These are phyloP conservation scores for Philereme transversata DNA, from an alignment of 2,888 invertebrate species.

Conservation along the genomic window DNA sequence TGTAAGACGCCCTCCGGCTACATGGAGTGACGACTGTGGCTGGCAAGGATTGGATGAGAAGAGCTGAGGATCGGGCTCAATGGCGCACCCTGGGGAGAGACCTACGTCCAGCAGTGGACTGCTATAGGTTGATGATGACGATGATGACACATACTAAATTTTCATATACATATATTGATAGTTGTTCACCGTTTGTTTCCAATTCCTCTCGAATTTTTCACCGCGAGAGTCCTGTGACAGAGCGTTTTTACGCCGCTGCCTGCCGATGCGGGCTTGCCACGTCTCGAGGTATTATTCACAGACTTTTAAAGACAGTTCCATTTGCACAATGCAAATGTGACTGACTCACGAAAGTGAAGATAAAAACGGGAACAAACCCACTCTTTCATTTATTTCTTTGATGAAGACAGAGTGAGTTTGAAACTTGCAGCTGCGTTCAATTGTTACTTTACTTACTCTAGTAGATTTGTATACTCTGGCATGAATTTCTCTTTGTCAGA, in stretches of 20 bases:
- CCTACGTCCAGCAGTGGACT: too few relatives aligned
- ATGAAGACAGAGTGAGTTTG: conserved; percentile 60
- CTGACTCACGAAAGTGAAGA: conserved; percentile 58
- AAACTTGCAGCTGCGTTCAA: conserved; percentile 69
- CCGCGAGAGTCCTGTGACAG: conserved; percentile 6
- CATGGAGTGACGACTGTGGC: too few relatives aligned
- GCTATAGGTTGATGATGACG: too few relatives aligned
- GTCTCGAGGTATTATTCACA: conserved; percentile 42
- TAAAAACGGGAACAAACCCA: conserved; percentile 45
- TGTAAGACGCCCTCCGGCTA: too few relatives aligned
- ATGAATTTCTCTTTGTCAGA: conserved; percentile 52
- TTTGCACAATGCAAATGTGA: conserved; percentile 67
- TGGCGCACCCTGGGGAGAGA: too few relatives aligned
- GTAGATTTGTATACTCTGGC: conserved; percentile 58
- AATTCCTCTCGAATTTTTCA: conserved; percentile 8
- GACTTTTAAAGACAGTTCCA: conserved; percentile 52
- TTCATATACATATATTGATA: too few relatives aligned
- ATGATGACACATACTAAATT: too few relatives aligned
- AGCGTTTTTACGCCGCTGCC: conserved; percentile 12
- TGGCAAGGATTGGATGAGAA: too few relatives aligned
- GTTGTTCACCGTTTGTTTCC: conserved; percentile 4
- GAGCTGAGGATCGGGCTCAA: too few relatives aligned
- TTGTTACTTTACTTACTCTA: conserved; percentile 63
- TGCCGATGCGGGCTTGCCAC: conserved; percentile 8
- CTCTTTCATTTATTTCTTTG: conserved; percentile 71